These are phyloP conservation scores for Chromis chromis DNA, from an alignment of 2,797 vertebrate species.

Conservation along the genomic window DNA sequence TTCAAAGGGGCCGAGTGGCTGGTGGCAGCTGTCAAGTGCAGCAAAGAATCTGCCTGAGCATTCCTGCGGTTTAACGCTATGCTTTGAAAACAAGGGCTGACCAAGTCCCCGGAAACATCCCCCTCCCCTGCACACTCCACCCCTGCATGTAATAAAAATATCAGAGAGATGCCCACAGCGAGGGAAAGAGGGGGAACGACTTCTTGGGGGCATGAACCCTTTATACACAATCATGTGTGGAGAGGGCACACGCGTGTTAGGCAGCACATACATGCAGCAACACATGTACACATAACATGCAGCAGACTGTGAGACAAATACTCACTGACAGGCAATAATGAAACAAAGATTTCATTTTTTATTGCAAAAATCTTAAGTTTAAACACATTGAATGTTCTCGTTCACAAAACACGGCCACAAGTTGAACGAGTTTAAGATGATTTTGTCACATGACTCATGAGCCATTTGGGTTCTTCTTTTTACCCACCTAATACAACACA, in stretches of 20 bases:
- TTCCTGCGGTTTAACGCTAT: slow-evolving; percentile 82
- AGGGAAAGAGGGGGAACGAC: background rate
- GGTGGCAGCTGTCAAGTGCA: slow-evolving; percentile 44
- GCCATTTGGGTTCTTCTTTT: too few relatives aligned
- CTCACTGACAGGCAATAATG: too few relatives aligned
- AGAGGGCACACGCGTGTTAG: background rate
- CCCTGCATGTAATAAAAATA: slow-evolving; percentile 64
- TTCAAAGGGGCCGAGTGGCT: slow-evolving; percentile 47
- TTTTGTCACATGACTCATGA: too few relatives aligned
- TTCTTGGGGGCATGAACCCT: background rate
- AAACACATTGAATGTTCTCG: too few relatives aligned
- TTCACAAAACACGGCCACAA: too few relatives aligned
- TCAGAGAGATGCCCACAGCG: slow-evolving; percentile 31
- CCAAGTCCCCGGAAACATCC: slow-evolving; percentile 31
- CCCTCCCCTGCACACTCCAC: slow-evolving; percentile 19
- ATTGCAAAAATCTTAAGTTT: too few relatives aligned
- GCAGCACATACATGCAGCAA: slow-evolving; percentile 12
- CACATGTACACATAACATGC: slow-evolving; percentile 14
- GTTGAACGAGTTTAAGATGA: too few relatives aligned
- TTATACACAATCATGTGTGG: slow-evolving; percentile 11
- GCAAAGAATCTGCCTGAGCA: slow-evolving; percentile 58
- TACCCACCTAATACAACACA: too few relatives aligned
- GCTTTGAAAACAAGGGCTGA: slow-evolving; percentile 58
- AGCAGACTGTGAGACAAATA: background rate
- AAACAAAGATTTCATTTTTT: background rate